Conservation (phyloP, 2,888 invertebrate genomes). For the Eurois occulta region DNA sequence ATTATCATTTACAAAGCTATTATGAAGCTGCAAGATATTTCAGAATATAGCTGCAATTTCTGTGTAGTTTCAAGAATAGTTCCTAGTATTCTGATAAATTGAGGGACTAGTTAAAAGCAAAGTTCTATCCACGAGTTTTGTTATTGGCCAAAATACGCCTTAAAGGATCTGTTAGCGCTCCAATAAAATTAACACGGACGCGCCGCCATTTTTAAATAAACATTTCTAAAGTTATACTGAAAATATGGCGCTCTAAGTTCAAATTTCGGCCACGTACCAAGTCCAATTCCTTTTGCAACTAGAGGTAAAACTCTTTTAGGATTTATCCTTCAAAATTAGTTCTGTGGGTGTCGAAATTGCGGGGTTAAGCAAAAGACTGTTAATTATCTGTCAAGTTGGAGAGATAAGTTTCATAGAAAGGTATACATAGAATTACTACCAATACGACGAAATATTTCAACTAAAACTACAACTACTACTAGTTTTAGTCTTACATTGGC, state of each 20-base stretch:
- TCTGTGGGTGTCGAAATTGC: not conserved
- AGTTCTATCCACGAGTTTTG: no score
- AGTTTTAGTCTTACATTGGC: not conserved
- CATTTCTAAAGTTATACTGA: not conserved
- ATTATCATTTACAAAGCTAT: slow-evolving; percentile 35
- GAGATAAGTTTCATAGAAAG: not conserved
- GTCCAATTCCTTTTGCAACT: not conserved
- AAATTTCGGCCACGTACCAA: not conserved
- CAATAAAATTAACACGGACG: not conserved
- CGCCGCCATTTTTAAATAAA: not conserved
- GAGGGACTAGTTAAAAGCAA: not conserved
- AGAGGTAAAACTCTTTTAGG: not conserved
- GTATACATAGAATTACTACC: not conserved
- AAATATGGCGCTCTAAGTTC: not conserved
- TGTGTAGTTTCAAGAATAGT: slow-evolving; percentile 10
- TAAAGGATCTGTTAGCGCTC: no score
- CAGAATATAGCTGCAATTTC: not conserved
- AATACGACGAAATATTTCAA: not conserved
- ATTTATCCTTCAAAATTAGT: not conserved
- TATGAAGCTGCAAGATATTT: slow-evolving; percentile 31
- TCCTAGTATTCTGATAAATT: not conserved
- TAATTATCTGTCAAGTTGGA: not conserved
- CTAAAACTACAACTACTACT: not conserved
- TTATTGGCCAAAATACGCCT: not conserved
- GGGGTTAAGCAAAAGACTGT: not conserved